Base-by-base conservation (phyloP, 2,113 vertebrate species). In the Tor tambroides region DNA sequence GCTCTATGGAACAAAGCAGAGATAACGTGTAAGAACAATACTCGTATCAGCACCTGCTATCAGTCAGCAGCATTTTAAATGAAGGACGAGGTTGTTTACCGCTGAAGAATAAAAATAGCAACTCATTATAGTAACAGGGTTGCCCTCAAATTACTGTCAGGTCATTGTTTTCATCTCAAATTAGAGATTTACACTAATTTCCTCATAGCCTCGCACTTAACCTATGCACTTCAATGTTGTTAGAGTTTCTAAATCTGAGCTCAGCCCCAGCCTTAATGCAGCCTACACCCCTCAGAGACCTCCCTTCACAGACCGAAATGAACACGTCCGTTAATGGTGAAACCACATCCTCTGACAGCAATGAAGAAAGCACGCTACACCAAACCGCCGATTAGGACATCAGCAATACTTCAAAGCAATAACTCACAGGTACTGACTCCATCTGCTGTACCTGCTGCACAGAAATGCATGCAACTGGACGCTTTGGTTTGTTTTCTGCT, bases 321-420 rank as follows among this genome's bases (percentile, higher is more conserved):
- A 72, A 78, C 83, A 82, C 21, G 89, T 86, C 83, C 21, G 85
- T 79, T 46, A 51, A 75, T 83, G 71, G 43, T 41, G 75, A 69
- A 28, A 92, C 93, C 94, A 93, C 93, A 93, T 94, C 92, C 92
- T 92, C 80, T 84, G 78, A 67, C 89, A 65, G 59, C 63, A 54
- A 10, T 19, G 67, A 59, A 89, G 67, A 51, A 78, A 85, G 90
- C 80, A 88, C 77, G 5, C 88, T n/a, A 63, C 23, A 43, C 19
- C 75, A 79, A 61, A 65, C 77, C 15, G 5, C 19, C 0, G 5
- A 43, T 51, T 46, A 32, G 63, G 61, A 69, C 63, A 67, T 32
- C 11, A 32, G 7, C 26, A 63, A 28, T 61, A 38, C 28, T 82
- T 30, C 35, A 28, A 3, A 43, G n/a, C n/a, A 21, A 19, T 82